phyloP scores from a whole-genome alignment of 2,797 vertebrate species.

The Benthosema pterotum region DNA sequence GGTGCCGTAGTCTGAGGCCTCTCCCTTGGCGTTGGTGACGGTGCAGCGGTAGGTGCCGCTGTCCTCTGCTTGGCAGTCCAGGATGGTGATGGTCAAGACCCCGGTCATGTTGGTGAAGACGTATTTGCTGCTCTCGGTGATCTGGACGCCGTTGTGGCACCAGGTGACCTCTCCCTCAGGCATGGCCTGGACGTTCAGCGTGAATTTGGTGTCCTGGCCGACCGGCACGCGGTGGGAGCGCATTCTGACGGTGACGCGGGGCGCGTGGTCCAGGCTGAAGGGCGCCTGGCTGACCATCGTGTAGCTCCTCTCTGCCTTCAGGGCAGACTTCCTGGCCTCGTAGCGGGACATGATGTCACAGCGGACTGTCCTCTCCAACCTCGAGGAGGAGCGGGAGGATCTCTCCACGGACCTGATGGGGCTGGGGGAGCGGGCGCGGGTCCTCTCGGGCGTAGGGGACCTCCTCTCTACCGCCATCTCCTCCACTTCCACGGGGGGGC shows the following conservation, averaged over 20 bases:
- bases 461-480: slow-evolving; percentile 83
- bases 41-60: slow-evolving; percentile 94
- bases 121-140: slow-evolving; percentile 91
- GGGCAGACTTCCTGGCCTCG: slow-evolving; percentile 94
- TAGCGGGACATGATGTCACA: slow-evolving; percentile 99
- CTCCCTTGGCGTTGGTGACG: slow-evolving; percentile 93
- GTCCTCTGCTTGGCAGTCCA: slow-evolving; percentile 92
- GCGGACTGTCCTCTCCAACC: slow-evolving; percentile 95
- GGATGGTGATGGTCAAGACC: slow-evolving; percentile 91
- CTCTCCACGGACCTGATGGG: slow-evolving; percentile 90
- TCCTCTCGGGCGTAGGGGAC: slow-evolving; percentile 97
- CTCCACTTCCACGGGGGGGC: slow-evolving; percentile 74
- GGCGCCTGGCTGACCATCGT: slow-evolving; percentile 95
- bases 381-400: slow-evolving; percentile 88
- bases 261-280: slow-evolving; percentile 94
- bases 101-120: slow-evolving; percentile 91
- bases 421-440: slow-evolving; percentile 96
- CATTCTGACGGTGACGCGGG: slow-evolving; percentile 96
- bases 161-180: slow-evolving; percentile 91
- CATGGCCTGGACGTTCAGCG: slow-evolving; percentile 94
- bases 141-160: slow-evolving; percentile 91
- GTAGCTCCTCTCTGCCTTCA: slow-evolving; percentile 95
- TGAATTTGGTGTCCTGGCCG: slow-evolving; percentile 93
- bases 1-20: slow-evolving; percentile 96
- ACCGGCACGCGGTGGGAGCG: slow-evolving; percentile 93